A percentile compares a stretch with the other conserved stretches of the same genome.
phyloP scores from a whole-genome alignment of 1,140 invertebrate species.

The Drosophila seguyi region DNA sequence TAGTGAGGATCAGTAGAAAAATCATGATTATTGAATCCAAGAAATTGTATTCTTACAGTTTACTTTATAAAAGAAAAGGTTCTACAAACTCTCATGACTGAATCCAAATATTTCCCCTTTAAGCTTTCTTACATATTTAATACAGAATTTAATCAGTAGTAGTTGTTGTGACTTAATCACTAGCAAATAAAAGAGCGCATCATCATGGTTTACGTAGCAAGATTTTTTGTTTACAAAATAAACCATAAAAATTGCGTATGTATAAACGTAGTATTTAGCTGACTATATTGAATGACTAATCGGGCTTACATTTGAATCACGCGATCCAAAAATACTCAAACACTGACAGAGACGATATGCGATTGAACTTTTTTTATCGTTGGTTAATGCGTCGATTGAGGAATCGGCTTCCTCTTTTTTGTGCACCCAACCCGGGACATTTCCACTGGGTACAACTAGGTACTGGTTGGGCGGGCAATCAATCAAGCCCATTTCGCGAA shows the following conservation, averaged over 20 bases:
- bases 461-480: slow-evolving; percentile 20
- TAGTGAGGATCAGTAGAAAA: no score
- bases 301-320: slow-evolving; percentile 40
- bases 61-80: not conserved
- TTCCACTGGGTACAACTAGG: slow-evolving; percentile 10
- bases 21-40: not conserved
- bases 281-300: slow-evolving; percentile 30
- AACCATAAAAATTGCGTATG: slow-evolving; percentile 20
- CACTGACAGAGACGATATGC: slow-evolving; percentile 1
- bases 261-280: slow-evolving; percentile 6
- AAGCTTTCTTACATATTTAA: not conserved
- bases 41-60: no score
- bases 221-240: slow-evolving; percentile 31
- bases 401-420: slow-evolving; percentile 12
- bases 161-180: slow-evolving; percentile 5
- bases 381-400: not conserved
- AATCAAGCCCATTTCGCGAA: slow-evolving; percentile 27
- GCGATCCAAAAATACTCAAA: slow-evolving; percentile 31
- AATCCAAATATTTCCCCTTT: not conserved
- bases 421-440: slow-evolving; percentile 22
- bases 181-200: not conserved
- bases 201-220: slow-evolving; percentile 3
- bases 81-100: not conserved
- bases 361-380: slow-evolving; percentile 6
- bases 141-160: slow-evolving; percentile 2